These are phyloP conservation scores for Melieria crassipennis DNA, from an alignment of 2,888 invertebrate genomes.

Conservation along the genomic window DNA sequence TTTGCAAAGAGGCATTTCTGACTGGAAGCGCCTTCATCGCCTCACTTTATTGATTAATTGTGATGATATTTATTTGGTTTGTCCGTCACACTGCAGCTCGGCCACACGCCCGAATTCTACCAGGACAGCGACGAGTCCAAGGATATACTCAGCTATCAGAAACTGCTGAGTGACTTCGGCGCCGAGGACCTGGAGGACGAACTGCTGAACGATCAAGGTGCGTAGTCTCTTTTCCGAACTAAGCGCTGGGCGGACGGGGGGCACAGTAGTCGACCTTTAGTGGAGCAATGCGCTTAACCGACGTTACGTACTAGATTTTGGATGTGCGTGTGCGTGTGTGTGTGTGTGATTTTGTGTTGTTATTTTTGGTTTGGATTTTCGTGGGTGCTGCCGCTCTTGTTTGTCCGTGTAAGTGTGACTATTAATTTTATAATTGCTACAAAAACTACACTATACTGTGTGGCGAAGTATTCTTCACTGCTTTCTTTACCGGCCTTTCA, in stretches of 20 bases:
- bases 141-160: constrained; percentile 74
- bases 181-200: constrained; percentile 75
- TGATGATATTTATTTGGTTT: background rate
- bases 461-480: too few species aligned
- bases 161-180: constrained; percentile 76
- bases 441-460: too few species aligned
- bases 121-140: constrained; percentile 70
- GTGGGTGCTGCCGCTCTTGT: background rate
- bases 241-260: background rate
- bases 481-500: too few species aligned
- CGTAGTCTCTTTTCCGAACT: background rate
- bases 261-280: too few species aligned
- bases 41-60: too few species aligned
- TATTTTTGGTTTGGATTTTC: background rate
- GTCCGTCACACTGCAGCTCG: constrained; percentile 70
- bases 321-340: constrained; percentile 15
- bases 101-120: constrained; percentile 83
- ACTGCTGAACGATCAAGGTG: constrained; percentile 84
- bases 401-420: background rate
- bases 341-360: constrained; percentile 3
- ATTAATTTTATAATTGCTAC: too few species aligned
- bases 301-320: background rate
- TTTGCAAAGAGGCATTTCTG: too few species aligned
- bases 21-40: too few species aligned
- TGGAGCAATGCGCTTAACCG: background rate